These are phyloP conservation scores for Drosophila maculinotata DNA, from an alignment of 2,888 invertebrate species.

Conservation along the genomic window DNA sequence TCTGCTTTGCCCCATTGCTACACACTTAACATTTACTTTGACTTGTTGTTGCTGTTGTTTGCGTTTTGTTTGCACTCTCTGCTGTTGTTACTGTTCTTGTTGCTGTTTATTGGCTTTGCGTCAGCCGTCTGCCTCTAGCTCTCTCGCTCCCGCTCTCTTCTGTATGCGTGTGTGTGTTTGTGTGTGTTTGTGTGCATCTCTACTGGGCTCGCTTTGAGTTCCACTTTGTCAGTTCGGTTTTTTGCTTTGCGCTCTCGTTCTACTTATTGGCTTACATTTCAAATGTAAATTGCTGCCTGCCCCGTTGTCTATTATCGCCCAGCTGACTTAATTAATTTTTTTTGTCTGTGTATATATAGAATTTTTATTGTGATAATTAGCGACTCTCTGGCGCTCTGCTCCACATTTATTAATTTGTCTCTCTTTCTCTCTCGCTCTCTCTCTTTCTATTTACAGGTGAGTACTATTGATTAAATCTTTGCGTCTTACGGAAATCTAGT, in stretches of 20 bases:
- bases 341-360: constrained; percentile 1
- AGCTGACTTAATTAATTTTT: constrained; percentile 57
- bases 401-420: constrained; percentile 25
- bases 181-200: background rate
- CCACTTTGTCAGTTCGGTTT: constrained; percentile 37
- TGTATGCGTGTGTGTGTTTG: background rate
- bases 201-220: constrained; percentile 37
- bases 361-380: constrained; percentile 34
- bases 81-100: constrained; percentile 17
- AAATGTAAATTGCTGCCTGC: constrained; percentile 56
- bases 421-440: constrained; percentile 11
- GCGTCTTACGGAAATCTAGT: constrained; percentile 11
- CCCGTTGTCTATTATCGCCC: constrained; percentile 40
- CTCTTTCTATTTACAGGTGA: constrained; percentile 57
- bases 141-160: constrained; percentile 3
- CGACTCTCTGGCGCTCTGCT: background rate
- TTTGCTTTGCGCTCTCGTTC: constrained; percentile 40
- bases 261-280: constrained; percentile 65
- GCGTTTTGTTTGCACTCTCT: constrained; percentile 40
- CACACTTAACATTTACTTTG: constrained; percentile 46
- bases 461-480: constrained; percentile 40
- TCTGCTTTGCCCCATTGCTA: constrained; percentile 32
- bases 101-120: constrained; percentile 48
- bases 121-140: constrained; percentile 35
- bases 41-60: constrained; percentile 24